Evolutionary conservation across 2,113 vertebrate genomes (phyloP).

Genomic region (Toxotes jaculatrix): DNA sequence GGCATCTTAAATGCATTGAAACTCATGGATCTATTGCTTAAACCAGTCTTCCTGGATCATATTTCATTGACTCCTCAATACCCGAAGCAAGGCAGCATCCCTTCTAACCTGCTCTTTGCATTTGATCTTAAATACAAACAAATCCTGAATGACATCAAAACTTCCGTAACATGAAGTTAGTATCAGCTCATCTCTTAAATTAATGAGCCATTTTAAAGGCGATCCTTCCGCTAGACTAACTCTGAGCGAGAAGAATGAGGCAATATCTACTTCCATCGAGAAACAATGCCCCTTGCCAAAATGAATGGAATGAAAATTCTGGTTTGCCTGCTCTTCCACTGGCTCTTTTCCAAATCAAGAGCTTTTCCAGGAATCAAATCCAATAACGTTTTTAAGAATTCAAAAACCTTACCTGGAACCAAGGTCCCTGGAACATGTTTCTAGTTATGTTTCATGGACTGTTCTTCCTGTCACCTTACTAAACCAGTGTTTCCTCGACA

Average conservation of each 20-base stretch:
- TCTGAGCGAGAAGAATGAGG: neutral
- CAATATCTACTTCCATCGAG: neutral
- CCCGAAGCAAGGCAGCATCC: neutral
- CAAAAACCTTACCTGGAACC: constrained; percentile 6
- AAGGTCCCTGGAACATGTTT: constrained; percentile 12
- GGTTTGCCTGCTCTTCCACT: constrained; percentile 8
- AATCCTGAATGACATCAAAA: neutral
- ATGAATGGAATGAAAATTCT: constrained; percentile 7
- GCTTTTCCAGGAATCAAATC: constrained; percentile 14
- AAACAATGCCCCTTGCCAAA: neutral
- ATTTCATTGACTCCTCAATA: neutral
- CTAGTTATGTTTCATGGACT: neutral
- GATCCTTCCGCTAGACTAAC: neutral
- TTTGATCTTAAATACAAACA: constrained; percentile 7
- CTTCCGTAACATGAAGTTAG: neutral
- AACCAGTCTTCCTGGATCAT: neutral
- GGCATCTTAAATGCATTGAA: neutral
- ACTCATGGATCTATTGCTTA: neutral
- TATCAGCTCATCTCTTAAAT: neutral
- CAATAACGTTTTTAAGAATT: constrained; percentile 6
- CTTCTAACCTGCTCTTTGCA: neutral
- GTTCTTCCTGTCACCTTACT: neutral
- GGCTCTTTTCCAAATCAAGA: neutral
- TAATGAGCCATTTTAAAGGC: neutral
- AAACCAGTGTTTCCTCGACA: neutral